These are phyloP conservation scores for Tetrao urogallus DNA, from an alignment of 2,113 vertebrate genomes.

Conservation along the genomic window DNA sequence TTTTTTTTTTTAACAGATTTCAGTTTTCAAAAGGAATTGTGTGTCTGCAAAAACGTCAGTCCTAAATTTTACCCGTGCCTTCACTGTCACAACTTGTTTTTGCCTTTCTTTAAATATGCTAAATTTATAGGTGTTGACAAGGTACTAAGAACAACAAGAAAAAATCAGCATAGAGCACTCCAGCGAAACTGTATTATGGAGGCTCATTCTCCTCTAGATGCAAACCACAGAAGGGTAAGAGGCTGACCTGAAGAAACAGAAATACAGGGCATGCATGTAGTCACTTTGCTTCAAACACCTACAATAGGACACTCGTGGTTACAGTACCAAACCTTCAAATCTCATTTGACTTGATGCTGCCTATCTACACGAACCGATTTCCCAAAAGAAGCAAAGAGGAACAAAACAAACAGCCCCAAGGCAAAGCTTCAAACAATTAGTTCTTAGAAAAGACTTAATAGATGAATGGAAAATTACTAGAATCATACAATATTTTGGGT, in stretches of 20 bases:
- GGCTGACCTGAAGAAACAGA: not conserved
- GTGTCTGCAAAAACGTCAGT: not conserved
- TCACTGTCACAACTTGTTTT: constrained; percentile 32
- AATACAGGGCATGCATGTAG: not conserved
- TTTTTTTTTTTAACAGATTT: constrained; percentile 34
- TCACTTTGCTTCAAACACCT: not conserved
- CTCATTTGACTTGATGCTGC: not conserved
- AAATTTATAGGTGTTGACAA: constrained; percentile 55
- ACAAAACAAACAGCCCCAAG: not conserved
- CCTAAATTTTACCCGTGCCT: constrained; percentile 30
- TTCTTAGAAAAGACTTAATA: not conserved
- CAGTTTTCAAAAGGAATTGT: constrained; percentile 2
- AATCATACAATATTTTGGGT: not conserved
- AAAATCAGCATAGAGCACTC: not conserved
- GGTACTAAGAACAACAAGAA: constrained; percentile 21
- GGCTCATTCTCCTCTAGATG: not conserved
- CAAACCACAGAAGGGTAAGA: not conserved
- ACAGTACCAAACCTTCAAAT: not conserved
- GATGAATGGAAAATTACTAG: not conserved
- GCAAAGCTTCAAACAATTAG: not conserved
- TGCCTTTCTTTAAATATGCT: constrained; percentile 34
- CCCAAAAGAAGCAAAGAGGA: not conserved
- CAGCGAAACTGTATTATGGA: not conserved
- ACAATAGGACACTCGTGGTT: not conserved
- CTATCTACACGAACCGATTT: not conserved